Evolutionary conservation across 2,113 vertebrate species (phyloP).

Genomic region (Emydura subglobosa): DNA sequence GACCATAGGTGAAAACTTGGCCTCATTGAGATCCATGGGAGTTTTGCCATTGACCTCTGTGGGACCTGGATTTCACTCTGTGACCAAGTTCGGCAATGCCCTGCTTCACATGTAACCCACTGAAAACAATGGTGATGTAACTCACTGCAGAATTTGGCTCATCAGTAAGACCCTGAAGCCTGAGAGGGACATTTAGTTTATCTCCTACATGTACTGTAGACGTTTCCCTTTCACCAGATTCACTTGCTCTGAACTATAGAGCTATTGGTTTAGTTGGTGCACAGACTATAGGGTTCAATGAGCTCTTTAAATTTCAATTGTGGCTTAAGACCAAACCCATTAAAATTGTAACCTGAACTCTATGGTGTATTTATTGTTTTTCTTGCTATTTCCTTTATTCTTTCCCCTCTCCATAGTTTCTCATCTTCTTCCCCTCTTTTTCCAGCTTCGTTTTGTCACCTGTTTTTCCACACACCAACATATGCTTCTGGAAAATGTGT

Average conservation of each 20-base stretch:
- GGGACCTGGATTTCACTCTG: not conserved
- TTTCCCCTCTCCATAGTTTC: not conserved
- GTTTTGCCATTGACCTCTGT: not conserved
- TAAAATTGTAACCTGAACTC: not conserved
- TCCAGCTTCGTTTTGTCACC: not conserved
- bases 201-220: not conserved
- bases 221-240: not conserved
- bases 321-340: not conserved
- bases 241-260: not conserved
- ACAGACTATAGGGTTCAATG: not conserved
- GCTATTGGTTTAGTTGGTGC: fast-evolving
- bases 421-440: not conserved
- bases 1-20: not conserved
- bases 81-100: not conserved
- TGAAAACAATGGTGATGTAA: not conserved
- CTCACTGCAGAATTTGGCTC: fast-evolving
- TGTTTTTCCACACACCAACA: not conserved
- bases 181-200: not conserved
- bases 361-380: not conserved
- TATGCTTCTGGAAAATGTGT: not conserved
- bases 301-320: not conserved
- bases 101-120: not conserved
- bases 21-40: not conserved
- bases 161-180: not conserved
- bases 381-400: not conserved